Base-by-base conservation (phyloP, 2,888 invertebrate species). In the Campoplex capitator region DNA sequence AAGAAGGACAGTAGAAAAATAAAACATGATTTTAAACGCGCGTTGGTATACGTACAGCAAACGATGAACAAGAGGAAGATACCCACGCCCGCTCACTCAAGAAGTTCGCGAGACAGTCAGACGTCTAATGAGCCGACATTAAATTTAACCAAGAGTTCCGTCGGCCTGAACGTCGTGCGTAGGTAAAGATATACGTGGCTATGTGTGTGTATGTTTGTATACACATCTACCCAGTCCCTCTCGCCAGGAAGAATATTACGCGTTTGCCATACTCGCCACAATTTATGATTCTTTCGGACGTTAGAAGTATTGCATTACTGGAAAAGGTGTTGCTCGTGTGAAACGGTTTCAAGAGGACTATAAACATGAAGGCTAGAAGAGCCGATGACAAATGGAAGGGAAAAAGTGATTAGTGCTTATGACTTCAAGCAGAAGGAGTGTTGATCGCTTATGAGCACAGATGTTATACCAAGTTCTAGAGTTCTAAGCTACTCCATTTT, bases 111-210 rank as follows among this genome's bases (percentile, higher is more conserved):
- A 87, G 86, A 86, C 86, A 84, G 84, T 87, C 84, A 84, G 85
- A 82, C 83, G 82, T 84, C 84, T 88, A 89, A 89, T 88, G 87
- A 88, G 86, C 84, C 84, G 85, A 82, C 86, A 88, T 88, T 89
- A 87, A 89, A 89, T 89, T 89, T 88, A 85, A 89, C 86, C 84
- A 65, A 65, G 76, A 71, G 62, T 79, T 85, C 81, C 79, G 83
- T 54, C 67, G 82, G 85, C 62, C 51, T 51, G 79, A 74, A 76
- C 82, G 78, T 58, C 45, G 58, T 83, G 84, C 83, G 85, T 88
- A 85, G 88, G 85, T 88, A 88, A 89, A 88, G 81, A 76, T 84
- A 71, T 45, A 48, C 83, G 42, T 48, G 42, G 56, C 48, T 54
- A 62, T 18, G 48, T 23, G 48, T 35, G 71, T 73, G 67, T 68